Base-by-base conservation (phyloP, 2,797 vertebrate species). In the Alouatta caraya region DNA sequence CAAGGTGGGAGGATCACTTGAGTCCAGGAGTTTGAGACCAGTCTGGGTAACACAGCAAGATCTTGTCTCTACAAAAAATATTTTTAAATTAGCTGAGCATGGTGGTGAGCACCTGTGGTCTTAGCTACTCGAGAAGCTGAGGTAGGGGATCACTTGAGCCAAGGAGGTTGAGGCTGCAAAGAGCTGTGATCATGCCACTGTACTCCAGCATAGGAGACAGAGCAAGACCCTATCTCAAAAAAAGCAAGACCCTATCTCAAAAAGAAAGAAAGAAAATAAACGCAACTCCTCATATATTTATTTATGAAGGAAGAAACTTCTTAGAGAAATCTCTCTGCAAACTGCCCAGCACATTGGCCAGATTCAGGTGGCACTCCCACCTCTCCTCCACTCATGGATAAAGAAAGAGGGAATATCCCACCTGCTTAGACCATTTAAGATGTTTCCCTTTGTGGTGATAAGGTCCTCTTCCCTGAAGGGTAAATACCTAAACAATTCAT, bases 361-460 rank as follows among this genome's bases (percentile, higher is more conserved):
- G 55, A n/a, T 1, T 1, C 14, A 11, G 11, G 7, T 59, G 42
- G 14, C 3, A 8, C 4, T 15, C 8, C 14, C 30, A 11, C 30
- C 8, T 67, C 37, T 55, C 37, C 44, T 44, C 46, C 73, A 8
- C 19, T 13, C 11, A 10, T 1, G 1, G 64, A 44, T 9, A 24
- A 90, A 26, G 33, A 93, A 52, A 61, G 72, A 14, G 15, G 19
- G 88, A 30, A 9, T 5, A 13, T 15, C 50, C 37, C 10, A 2
- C 33, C 61, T 22, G 50, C 37, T 48, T 26, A 75, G 13, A 55
- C 8, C 3, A 13, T 33, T 84, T n/a, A 70, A 37, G 67, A 70
- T 70, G n/a, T 21, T n/a, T 13, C 30, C 26, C 50, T 28, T 24
- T 4, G 28, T 44, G 57, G 22, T 73, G 55, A 30, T 67, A 52